These are phyloP conservation scores for Oreochromis grahami DNA, from an alignment of 2,797 vertebrate species.

Conservation along the genomic window DNA sequence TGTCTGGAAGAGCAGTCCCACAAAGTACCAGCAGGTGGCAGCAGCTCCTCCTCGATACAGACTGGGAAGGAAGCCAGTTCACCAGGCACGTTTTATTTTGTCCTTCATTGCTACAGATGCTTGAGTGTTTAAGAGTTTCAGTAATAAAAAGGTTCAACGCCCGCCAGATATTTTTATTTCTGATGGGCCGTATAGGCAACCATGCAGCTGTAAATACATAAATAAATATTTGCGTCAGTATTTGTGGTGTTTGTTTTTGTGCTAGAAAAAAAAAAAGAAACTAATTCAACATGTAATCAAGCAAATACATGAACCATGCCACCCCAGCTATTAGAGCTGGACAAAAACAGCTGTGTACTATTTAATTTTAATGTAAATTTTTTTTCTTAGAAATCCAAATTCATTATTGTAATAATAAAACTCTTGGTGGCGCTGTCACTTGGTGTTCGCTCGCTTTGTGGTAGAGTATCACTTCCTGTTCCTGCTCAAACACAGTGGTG, in stretches of 20 bases:
- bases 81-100: slow-evolving; percentile 24
- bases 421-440: too few relatives aligned
- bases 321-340: neutral
- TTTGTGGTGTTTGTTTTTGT: neutral
- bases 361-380: neutral
- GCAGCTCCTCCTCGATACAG: neutral
- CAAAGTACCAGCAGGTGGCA: slow-evolving; percentile 40
- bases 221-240: neutral
- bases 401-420: too few relatives aligned
- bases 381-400: neutral
- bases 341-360: neutral
- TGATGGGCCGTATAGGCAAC: neutral
- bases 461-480: too few relatives aligned
- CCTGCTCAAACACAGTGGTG: too few relatives aligned
- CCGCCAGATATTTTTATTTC: neutral
- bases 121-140: neutral
- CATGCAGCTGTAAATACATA: neutral
- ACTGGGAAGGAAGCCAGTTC: slow-evolving; percentile 15
- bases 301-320: neutral
- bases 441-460: too few relatives aligned
- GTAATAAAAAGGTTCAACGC: neutral
- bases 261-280: neutral
- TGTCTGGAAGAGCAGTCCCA: slow-evolving; percentile 54
- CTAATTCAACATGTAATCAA: neutral
- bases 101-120: neutral